These are phyloP conservation scores for Drosophila kanekoi DNA, from an alignment of 2,888 invertebrate species.

Conservation along the genomic window DNA sequence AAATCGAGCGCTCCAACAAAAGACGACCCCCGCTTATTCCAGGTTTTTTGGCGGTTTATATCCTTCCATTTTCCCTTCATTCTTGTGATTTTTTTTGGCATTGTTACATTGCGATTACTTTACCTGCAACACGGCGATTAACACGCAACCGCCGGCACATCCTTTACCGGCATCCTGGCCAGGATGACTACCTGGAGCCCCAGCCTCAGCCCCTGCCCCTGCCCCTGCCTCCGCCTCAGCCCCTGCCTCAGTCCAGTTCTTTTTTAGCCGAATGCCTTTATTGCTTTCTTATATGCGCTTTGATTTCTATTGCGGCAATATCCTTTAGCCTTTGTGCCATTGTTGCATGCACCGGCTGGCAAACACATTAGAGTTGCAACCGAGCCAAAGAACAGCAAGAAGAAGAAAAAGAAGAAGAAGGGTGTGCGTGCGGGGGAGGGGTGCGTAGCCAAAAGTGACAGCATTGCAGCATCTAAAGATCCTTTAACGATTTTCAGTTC, in stretches of 20 bases:
- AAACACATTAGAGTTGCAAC: conserved; percentile 73
- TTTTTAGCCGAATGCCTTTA: conserved; percentile 42
- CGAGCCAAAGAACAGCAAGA: conserved; percentile 15
- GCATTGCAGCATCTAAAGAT: conserved; percentile 33
- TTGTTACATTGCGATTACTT: conserved; percentile 80
- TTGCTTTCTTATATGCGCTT: conserved; percentile 73
- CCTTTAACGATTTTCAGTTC: conserved; percentile 40
- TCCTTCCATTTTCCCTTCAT: background rate
- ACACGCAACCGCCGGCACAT: conserved; percentile 65
- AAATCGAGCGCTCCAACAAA: conserved; percentile 55
- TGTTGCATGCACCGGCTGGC: conserved; percentile 80
- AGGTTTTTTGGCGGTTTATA: conserved; percentile 52
- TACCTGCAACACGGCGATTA: conserved; percentile 82
- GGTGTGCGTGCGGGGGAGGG: conserved; percentile 2
- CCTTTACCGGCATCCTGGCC: conserved; percentile 33
- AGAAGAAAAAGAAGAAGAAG: background rate
- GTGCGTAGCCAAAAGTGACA: conserved; percentile 37
- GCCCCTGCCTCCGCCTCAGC: background rate
- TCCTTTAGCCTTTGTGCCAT: conserved; percentile 55
- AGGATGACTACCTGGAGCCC: conserved; percentile 24
- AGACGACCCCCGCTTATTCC: conserved; percentile 4
- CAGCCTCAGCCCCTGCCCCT: background rate
- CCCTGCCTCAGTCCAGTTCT: background rate
- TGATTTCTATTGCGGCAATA: conserved; percentile 79
- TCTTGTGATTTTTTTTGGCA: conserved; percentile 47